Conservation (phyloP, 1,140 invertebrate species). For the Drosophila trapezifrons region DNA sequence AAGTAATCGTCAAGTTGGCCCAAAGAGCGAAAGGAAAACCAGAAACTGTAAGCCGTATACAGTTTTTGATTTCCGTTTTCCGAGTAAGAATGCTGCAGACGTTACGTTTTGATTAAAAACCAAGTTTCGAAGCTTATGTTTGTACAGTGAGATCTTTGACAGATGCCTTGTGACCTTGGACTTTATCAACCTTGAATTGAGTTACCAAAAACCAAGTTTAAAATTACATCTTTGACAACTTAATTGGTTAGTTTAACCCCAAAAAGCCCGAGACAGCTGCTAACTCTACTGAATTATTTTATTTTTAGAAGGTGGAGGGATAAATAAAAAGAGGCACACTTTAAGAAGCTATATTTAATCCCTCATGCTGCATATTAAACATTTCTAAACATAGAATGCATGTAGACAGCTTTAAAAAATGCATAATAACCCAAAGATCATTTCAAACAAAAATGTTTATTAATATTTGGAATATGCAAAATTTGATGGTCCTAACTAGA, state of each 20-base stretch:
- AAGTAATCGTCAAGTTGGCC: constrained; percentile 46
- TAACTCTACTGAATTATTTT: background rate
- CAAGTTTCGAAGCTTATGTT: background rate
- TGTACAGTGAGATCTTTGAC: background rate
- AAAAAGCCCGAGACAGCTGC: constrained; percentile 2
- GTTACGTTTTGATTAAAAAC: background rate
- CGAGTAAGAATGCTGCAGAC: background rate
- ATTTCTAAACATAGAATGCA: background rate
- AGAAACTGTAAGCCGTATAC: background rate
- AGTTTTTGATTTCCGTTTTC: background rate
- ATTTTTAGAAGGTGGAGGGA: constrained; percentile 4
- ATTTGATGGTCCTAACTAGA: background rate
- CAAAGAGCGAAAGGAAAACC: too few species aligned
- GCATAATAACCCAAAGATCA: background rate
- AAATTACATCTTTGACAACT: too few species aligned
- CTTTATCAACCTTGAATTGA: too few species aligned
- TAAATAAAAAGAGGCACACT: constrained; percentile 4
- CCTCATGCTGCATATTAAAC: background rate
- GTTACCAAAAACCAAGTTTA: too few species aligned
- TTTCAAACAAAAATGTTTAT: background rate
- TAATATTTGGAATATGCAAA: background rate
- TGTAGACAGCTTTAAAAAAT: background rate
- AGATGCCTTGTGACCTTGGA: background rate
- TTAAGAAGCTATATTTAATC: constrained; percentile 5
- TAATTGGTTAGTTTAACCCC: background rate